Evolutionary conservation across 2,113 vertebrate species (phyloP).

Genomic region (rat (Rattus norvegicus)): DNA sequence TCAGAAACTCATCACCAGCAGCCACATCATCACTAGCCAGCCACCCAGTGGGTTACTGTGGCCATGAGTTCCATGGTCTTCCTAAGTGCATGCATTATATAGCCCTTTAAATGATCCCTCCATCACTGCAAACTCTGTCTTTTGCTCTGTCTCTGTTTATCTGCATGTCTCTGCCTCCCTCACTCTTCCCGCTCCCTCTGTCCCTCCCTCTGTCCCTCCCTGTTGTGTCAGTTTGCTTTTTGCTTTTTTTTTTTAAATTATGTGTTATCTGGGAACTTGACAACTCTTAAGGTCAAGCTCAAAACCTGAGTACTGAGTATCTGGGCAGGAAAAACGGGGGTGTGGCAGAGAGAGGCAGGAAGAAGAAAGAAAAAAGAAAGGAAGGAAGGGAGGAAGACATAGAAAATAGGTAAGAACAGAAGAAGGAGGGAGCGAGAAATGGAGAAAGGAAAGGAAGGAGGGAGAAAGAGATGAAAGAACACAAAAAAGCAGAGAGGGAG

Average conservation of each 20-base stretch:
- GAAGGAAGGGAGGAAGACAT: no score
- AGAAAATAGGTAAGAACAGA: no score
- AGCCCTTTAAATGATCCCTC: background rate
- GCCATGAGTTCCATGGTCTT: background rate
- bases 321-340: no score
- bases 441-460: no score
- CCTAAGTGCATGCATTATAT: background rate
- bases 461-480: no score
- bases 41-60: background rate
- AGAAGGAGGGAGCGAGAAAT: fast-evolving
- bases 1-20: background rate
- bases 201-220: background rate
- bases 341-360: no score
- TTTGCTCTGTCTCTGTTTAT: background rate
- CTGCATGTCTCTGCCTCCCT: background rate
- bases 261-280: background rate
- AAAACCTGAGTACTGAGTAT: background rate
- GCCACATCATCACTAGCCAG: background rate
- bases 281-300: background rate
- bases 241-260: background rate
- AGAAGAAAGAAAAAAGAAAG: no score
- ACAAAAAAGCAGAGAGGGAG: background rate
- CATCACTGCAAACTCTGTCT: background rate
- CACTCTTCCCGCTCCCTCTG: background rate
- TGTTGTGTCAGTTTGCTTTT: no score